phyloP scores from a whole-genome alignment of 64 coral and sea anemone species.

The Dendronephthya gigantea region DNA sequence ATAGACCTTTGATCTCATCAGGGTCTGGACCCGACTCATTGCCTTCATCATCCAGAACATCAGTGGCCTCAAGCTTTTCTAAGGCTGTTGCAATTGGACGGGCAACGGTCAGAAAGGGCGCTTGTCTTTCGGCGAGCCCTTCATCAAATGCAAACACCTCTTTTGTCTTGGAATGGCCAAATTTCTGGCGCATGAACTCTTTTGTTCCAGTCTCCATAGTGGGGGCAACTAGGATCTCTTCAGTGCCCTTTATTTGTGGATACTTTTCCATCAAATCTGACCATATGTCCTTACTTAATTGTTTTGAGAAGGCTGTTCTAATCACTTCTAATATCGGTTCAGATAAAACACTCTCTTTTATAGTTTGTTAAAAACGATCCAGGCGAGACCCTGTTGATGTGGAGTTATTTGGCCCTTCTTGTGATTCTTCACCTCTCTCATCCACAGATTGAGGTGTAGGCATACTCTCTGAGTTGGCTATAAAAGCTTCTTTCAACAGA shows the following conservation, averaged over 20 bases:
- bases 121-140: not conserved
- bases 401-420: no score
- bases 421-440: no score
- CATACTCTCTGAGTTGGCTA: no score
- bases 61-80: not conserved
- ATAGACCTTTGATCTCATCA: not conserved
- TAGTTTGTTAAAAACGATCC: not conserved
- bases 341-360: not conserved
- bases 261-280: not conserved
- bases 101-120: not conserved
- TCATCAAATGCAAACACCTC: constrained; percentile 15
- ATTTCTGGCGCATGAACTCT: not conserved
- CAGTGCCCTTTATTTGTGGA: not conserved
- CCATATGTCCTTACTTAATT: not conserved
- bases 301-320: constrained; percentile 1
- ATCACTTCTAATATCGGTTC: not conserved
- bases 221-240: not conserved
- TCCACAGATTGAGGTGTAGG: no score
- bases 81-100: not conserved
- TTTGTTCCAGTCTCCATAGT: not conserved
- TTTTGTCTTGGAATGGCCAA: not conserved
- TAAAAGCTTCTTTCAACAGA: no score
- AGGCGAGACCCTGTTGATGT: no score
- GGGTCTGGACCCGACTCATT: not conserved
- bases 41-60: not conserved